A percentile compares a stretch with the other conserved stretches of the same genome.
Evolutionary conservation across 2,888 invertebrate genomes (phyloP).

Genomic region (Drosophila flavopinicola): DNA sequence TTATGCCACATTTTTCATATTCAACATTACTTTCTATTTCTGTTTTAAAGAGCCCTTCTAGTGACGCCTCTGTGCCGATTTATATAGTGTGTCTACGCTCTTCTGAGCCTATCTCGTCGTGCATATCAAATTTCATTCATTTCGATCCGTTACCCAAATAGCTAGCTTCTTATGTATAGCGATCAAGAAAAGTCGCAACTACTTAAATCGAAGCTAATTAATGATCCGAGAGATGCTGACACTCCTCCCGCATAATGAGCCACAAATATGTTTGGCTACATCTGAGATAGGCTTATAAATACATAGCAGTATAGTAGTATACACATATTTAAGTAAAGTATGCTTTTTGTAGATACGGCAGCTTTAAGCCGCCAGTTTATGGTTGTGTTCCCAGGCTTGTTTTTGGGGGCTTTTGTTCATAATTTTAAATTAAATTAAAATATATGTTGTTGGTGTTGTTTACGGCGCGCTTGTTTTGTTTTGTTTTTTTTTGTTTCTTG

Average conservation of each 20-base stretch:
- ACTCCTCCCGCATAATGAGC: conserved; percentile 77
- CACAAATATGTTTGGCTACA: conserved; percentile 54
- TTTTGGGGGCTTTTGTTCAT: conserved; percentile 70
- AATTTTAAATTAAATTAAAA: conserved; percentile 77
- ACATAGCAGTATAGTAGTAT: conserved; percentile 15
- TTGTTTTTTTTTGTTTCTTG: conserved; percentile 19
- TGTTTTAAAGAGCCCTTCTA: conserved; percentile 10
- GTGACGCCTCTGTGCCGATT: conserved; percentile 43
- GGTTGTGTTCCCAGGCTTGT: conserved; percentile 71
- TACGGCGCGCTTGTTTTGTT: conserved; percentile 42
- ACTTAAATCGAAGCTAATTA: conserved; percentile 74
- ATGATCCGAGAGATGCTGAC: conserved; percentile 68
- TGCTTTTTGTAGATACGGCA: conserved; percentile 43
- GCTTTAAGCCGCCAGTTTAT: conserved; percentile 58
- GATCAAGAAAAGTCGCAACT: conserved; percentile 67
- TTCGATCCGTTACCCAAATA: conserved; percentile 67
- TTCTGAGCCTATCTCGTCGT: conserved; percentile 62
- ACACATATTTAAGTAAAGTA: conserved; percentile 22
- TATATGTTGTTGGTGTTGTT: conserved; percentile 61
- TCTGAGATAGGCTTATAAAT: conserved; percentile 40
- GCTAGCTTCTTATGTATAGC: conserved; percentile 42
- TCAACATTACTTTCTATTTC: conserved; percentile 34
- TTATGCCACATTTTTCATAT: conserved; percentile 1
- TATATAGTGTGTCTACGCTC: conserved; percentile 54
- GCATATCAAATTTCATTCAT: conserved; percentile 79